A percentile compares a stretch with the other conserved stretches of the same genome.
Evolutionary conservation across 2,797 vertebrate genomes (phyloP).

Genomic region (Pristis pectinata): DNA sequence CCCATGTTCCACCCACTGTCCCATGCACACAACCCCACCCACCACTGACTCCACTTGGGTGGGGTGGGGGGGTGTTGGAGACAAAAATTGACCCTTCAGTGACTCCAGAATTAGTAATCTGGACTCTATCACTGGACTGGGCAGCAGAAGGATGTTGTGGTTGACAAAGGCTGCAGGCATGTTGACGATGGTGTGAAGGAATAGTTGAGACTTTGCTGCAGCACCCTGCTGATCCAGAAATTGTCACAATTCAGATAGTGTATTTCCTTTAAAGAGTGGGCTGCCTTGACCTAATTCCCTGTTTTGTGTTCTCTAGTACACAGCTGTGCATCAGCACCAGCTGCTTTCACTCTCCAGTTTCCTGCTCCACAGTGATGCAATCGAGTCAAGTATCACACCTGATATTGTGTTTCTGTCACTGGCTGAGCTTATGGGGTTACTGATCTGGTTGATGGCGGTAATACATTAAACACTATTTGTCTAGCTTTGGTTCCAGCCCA

Average conservation of each 20-base stretch:
- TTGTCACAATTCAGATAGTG: neutral
- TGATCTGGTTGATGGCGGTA: neutral
- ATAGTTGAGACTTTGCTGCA: too few species aligned
- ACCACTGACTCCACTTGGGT: too few species aligned
- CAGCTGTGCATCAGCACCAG: neutral
- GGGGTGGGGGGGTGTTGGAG: neutral
- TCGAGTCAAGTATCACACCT: neutral
- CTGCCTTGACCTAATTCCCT: neutral
- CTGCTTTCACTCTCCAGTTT: neutral
- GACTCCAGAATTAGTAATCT: neutral
- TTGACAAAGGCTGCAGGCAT: too few species aligned
- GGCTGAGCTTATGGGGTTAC: neutral
- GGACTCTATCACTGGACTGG: neutral
- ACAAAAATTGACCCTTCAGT: neutral
- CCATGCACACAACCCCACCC: too few species aligned
- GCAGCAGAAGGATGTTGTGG: neutral
- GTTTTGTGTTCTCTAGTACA: neutral
- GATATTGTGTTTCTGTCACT: neutral
- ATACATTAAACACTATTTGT: neutral
- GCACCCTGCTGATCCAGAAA: neutral
- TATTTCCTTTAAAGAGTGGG: neutral
- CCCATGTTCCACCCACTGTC: too few species aligned
- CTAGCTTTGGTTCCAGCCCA: neutral
- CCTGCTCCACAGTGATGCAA: neutral
- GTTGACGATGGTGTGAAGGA: too few species aligned